These are phyloP conservation scores for Philotrypesis tridentata DNA, from an alignment of 1,140 invertebrate genomes.

Conservation along the genomic window DNA sequence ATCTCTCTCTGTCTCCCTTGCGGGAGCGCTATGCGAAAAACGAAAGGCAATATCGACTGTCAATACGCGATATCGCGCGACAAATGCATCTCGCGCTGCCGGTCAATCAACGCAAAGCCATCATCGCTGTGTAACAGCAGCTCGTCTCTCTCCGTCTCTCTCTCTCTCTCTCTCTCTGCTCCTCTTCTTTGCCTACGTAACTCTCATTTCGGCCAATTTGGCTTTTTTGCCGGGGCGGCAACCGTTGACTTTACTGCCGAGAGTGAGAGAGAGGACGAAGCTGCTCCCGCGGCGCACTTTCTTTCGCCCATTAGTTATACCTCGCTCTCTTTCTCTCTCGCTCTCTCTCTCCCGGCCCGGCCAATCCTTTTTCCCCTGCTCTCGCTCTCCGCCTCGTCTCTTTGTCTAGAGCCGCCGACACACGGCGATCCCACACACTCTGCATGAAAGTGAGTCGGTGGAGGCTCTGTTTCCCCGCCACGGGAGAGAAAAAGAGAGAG, in stretches of 20 bases:
- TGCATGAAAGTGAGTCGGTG: conserved; percentile 26
- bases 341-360: conserved; percentile 27
- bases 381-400: conserved; percentile 15
- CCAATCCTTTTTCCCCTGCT: conserved; percentile 17
- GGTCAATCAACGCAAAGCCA: conserved; percentile 54
- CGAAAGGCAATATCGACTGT: background rate
- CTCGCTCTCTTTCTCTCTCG: conserved; percentile 32
- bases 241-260: conserved; percentile 63
- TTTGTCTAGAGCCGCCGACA: conserved; percentile 43
- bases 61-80: background rate
- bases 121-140: conserved; percentile 34
- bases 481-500: conserved; percentile 27
- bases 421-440: conserved; percentile 32
- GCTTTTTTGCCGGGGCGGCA: conserved; percentile 63
- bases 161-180: too few species aligned
- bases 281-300: conserved; percentile 28
- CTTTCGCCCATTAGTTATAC: conserved; percentile 58
- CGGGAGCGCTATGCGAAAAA: background rate
- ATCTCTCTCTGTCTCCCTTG: too few species aligned
- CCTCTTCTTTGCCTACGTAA: conserved; percentile 67
- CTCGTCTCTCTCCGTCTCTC: conserved; percentile 55
- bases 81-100: background rate
- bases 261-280: conserved; percentile 51
- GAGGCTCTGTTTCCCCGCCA: background rate
- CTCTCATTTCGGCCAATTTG: conserved; percentile 68